Evolutionary conservation across 2,113 vertebrate species (phyloP).

Genomic region (Nesogale talazaci): DNA sequence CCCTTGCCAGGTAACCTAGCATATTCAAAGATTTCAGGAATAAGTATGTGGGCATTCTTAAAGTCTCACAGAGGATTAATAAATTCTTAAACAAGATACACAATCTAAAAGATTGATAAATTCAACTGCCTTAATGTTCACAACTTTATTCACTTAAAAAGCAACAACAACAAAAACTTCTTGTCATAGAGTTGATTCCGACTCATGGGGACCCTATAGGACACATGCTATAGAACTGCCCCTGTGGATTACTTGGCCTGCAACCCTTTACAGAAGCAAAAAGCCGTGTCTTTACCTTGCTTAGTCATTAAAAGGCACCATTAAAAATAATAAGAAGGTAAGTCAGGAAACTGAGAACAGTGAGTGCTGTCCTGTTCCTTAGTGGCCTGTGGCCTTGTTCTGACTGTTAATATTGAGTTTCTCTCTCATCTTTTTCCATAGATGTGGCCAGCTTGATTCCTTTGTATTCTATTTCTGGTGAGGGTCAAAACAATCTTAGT

Average conservation of each 20-base stretch:
- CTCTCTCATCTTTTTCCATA: too few species aligned
- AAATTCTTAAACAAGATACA: conserved; percentile 5
- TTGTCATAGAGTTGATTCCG: too few species aligned
- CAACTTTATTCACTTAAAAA: conserved; percentile 9
- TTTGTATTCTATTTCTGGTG: too few species aligned
- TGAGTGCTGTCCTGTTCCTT: neutral
- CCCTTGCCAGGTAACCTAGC: neutral
- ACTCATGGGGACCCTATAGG: too few species aligned
- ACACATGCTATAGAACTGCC: too few species aligned
- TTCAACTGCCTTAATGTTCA: conserved; percentile 17
- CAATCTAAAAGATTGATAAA: neutral
- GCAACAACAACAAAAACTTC: neutral
- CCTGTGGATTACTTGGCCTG: too few species aligned
- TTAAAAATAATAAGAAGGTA: conserved; percentile 26
- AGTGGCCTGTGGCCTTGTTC: too few species aligned
- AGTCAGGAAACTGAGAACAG: neutral
- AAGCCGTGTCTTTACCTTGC: too few species aligned
- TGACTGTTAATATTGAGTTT: too few species aligned
- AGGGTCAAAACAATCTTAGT: too few species aligned
- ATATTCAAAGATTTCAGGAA: neutral
- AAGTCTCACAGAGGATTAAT: neutral
- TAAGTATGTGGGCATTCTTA: neutral
- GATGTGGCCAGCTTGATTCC: too few species aligned
- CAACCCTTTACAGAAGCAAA: too few species aligned
- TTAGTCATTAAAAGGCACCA: neutral